Evolutionary conservation across 2,797 vertebrate genomes (phyloP), one percentile per base, ranked within the genome.

Genomic region (Margarornis squamiger): DNA sequence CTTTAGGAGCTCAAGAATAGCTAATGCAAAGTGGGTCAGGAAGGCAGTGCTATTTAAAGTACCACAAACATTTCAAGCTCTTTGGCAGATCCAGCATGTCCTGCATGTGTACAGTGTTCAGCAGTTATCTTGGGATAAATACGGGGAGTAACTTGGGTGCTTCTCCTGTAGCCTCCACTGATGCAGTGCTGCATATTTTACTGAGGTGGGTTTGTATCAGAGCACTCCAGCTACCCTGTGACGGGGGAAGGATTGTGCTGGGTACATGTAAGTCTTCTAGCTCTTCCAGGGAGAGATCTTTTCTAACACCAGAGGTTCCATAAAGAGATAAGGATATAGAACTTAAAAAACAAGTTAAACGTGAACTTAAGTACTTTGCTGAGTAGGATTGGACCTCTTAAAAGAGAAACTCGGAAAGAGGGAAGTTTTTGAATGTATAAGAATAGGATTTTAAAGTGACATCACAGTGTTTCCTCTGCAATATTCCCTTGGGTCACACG

Each of bases 21-120:
- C 87, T 93, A 73, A 80, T 32, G 59, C 59, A 86, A 91, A 93
- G 66, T 90, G 87, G 92, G 85, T 94, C 87, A 92, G 90, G 79
- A 94, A 93, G 91, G 66, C 89, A 88, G 4, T 30, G 66, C 58
- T 94, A 12, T 89, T 89, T 95, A 74, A 91, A 91, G 76, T 48
- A 55, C 48, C n/a, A 51, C 5, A 0, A 58, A 32, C 45, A 29
- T 62, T 90, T 74, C 27, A 34, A 81, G n/a, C 61, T 62, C 0
- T 76, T 66, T 67, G 61, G 45, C 75, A 87, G 61, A 71, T 67
- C 20, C 52, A 77, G 39, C 46, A 5, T 55, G 62, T 75, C 72
- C 61, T 89, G 72, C 19, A 2, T 26, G 23, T 24, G 21, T 55
- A 10, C 24, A 0, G 2, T 27, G n/a, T 66, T 82, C 71, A 57